phyloP scores from a whole-genome alignment of 2,888 invertebrate genomes.

The Polia nebulosa region DNA sequence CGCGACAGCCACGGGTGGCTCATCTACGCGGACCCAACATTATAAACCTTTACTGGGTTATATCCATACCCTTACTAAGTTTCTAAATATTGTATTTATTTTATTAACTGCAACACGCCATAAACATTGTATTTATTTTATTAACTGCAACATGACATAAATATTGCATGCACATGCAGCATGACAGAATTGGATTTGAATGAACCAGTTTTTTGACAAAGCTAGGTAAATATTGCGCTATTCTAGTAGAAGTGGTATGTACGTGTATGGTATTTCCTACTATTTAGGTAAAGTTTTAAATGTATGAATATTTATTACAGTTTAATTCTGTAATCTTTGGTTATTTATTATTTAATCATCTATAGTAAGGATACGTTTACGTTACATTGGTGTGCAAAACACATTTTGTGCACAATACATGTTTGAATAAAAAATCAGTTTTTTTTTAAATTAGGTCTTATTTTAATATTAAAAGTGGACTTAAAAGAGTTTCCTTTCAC shows the following conservation, averaged over 20 bases:
- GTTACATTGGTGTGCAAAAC: neutral
- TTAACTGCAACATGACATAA: neutral
- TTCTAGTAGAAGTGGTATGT: neutral
- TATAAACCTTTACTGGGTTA: neutral
- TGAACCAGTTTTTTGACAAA: too few species aligned
- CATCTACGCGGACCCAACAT: neutral
- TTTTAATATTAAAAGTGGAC: constrained; percentile 25
- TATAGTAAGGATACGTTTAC: constrained; percentile 6
- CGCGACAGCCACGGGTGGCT: too few species aligned
- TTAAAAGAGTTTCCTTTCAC: constrained; percentile 1
- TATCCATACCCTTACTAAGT: constrained; percentile 1
- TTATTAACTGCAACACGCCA: neutral
- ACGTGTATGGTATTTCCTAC: neutral
- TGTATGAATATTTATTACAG: constrained; percentile 17
- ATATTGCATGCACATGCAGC: neutral
- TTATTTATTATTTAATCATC: neutral
- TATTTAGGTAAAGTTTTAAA: constrained; percentile 10
- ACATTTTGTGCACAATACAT: constrained; percentile 35
- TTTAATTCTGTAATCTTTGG: constrained; percentile 25
- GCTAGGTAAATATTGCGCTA: neutral
- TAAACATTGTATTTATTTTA: neutral
- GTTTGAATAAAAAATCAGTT: constrained; percentile 2
- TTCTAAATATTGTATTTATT: neutral
- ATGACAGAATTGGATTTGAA: neutral
- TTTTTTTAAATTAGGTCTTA: constrained; percentile 6